Conservation (phyloP, 2,797 vertebrate species). For the Onychomys leucogaster region DNA sequence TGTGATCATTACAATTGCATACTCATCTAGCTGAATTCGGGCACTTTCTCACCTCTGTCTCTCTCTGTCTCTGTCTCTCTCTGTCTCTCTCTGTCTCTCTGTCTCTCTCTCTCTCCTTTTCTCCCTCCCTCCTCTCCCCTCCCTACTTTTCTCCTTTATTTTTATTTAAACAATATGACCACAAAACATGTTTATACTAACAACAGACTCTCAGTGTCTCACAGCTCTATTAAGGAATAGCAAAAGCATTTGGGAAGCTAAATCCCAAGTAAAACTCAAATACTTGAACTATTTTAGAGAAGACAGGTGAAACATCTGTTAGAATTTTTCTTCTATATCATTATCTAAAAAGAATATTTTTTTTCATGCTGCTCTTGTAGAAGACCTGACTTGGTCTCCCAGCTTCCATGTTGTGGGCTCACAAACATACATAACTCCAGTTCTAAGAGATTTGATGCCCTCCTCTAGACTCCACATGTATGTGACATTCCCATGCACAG, state of each 20-base stretch:
- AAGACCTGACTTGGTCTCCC: neutral
- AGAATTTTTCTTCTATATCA: neutral
- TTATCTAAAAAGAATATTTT: neutral
- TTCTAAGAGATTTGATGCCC: too few relatives aligned
- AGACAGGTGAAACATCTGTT: neutral
- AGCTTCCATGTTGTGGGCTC: neutral
- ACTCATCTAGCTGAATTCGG: neutral
- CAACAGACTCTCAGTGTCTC: neutral
- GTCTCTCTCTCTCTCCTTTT: too few relatives aligned
- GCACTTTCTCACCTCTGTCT: neutral
- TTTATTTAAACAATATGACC: neutral
- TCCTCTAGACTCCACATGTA: neutral
- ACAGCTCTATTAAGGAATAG: neutral
- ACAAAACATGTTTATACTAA: neutral
- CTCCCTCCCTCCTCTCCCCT: too few relatives aligned
- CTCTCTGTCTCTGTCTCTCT: neutral
- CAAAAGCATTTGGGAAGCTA: neutral
- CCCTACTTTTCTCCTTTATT: neutral
- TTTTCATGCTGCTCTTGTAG: neutral
- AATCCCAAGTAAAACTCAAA: neutral
- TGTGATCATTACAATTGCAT: neutral
- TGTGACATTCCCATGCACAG: neutral
- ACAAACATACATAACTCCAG: neutral
- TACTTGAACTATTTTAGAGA: neutral
- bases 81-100: neutral